Evolutionary conservation across 1,140 invertebrate species (phyloP).

Genomic region (Trinorchestia longiramus): DNA sequence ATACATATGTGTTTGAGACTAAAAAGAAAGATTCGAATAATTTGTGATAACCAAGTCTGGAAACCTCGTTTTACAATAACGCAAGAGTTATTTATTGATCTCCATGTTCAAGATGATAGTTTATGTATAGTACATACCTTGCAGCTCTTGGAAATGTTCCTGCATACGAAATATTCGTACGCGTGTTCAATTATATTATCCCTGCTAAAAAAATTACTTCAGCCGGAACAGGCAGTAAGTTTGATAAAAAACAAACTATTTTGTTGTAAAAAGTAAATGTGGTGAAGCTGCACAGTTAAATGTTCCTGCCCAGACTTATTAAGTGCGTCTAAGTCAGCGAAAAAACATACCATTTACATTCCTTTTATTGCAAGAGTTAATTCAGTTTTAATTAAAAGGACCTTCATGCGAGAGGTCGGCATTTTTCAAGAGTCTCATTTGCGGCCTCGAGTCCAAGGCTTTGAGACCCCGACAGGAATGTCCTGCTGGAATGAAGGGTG

Average conservation of each 20-base stretch:
- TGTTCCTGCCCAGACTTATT: not conserved
- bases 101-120: no score
- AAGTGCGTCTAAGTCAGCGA: not conserved
- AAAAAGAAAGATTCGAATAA: no score
- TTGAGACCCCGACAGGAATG: not conserved
- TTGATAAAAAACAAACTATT: not conserved
- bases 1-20: no score
- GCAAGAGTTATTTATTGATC: no score
- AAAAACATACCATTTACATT: not conserved
- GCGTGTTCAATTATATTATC: no score
- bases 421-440: conserved; percentile 2
- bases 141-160: no score
- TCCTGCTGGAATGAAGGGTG: not conserved
- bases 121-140: no score
- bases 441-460: not conserved
- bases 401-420: not conserved
- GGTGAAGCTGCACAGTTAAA: not conserved
- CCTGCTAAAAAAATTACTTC: no score
- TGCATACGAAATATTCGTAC: no score
- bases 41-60: no score
- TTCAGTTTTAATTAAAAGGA: conserved; percentile 2
- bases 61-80: no score
- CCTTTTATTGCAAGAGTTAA: not conserved
- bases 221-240: not conserved
- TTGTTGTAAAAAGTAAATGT: not conserved